Evolutionary conservation across 2,888 invertebrate species (phyloP).

Genomic region (Plagodis pulveraria): DNA sequence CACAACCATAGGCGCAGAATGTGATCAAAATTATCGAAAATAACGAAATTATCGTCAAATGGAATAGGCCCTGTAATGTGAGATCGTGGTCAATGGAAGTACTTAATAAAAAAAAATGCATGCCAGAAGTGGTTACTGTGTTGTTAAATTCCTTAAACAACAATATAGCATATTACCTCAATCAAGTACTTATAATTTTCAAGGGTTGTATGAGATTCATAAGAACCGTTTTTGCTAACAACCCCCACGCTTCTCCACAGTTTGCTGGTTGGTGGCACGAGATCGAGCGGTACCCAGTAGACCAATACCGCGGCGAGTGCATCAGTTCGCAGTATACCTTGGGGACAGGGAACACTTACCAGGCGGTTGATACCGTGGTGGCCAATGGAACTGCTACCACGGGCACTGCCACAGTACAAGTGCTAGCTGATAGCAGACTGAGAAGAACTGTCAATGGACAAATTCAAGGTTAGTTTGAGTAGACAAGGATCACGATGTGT

Average conservation of each 20-base stretch:
- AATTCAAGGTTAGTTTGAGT: constrained; percentile 37
- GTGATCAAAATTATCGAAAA: too few species aligned
- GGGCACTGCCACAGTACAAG: constrained; percentile 48
- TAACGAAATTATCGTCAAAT: too few species aligned
- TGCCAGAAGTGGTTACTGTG: too few species aligned
- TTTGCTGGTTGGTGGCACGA: constrained; percentile 75
- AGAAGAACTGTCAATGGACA: constrained; percentile 46
- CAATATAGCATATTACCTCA: too few species aligned
- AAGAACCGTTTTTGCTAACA: not conserved
- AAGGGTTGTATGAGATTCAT: too few species aligned
- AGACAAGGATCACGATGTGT: too few species aligned
- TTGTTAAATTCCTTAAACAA: too few species aligned
- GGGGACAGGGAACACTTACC: constrained; percentile 42
- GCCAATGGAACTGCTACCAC: constrained; percentile 44
- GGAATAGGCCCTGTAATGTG: too few species aligned
- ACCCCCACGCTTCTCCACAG: constrained; percentile 43
- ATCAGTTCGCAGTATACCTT: constrained; percentile 55
- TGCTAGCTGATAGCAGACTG: constrained; percentile 53
- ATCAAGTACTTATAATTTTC: too few species aligned
- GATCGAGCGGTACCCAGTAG: constrained; percentile 63
- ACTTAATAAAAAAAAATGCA: too few species aligned
- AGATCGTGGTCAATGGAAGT: too few species aligned
- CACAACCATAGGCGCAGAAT: too few species aligned
- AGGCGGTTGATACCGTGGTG: constrained; percentile 59
- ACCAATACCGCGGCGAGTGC: constrained; percentile 54